These are phyloP conservation scores for Vespertilio murinus DNA, from an alignment of 2,797 vertebrate species.

Conservation along the genomic window DNA sequence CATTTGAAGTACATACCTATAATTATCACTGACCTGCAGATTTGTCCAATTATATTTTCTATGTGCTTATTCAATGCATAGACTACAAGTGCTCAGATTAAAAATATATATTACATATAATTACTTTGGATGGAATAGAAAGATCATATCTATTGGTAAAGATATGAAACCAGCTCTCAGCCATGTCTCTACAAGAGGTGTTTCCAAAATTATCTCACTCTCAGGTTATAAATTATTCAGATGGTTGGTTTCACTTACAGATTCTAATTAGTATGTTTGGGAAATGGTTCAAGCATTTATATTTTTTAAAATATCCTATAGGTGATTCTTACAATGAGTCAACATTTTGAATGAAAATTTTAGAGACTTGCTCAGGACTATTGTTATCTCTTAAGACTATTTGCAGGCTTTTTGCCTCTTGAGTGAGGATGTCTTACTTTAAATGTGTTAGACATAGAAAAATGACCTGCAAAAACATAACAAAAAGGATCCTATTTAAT, in stretches of 20 bases:
- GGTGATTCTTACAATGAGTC: not conserved
- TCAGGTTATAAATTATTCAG: not conserved
- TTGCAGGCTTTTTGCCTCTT: not conserved
- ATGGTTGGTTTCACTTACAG: not conserved
- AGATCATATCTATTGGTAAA: not conserved
- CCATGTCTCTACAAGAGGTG: not conserved
- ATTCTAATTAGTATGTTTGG: not conserved
- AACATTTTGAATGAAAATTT: conserved; percentile 23
- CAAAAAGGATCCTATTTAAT: not conserved
- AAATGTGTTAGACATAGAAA: not conserved
- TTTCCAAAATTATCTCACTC: not conserved
- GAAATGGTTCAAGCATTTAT: not conserved
- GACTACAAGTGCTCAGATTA: not conserved
- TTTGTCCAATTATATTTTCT: conserved; percentile 26
- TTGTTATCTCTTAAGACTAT: not conserved
- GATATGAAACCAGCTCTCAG: not conserved
- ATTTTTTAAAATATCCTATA: not conserved
- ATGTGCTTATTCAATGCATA: conserved; percentile 15
- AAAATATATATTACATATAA: not conserved
- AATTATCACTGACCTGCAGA: not conserved
- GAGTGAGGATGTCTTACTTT: not conserved
- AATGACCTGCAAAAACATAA: not conserved
- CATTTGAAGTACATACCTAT: not conserved
- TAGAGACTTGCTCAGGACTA: not conserved
- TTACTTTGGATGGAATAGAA: not conserved